phyloP scores from a whole-genome alignment of 2,888 invertebrate genomes.

The Anthoptus insignis region DNA sequence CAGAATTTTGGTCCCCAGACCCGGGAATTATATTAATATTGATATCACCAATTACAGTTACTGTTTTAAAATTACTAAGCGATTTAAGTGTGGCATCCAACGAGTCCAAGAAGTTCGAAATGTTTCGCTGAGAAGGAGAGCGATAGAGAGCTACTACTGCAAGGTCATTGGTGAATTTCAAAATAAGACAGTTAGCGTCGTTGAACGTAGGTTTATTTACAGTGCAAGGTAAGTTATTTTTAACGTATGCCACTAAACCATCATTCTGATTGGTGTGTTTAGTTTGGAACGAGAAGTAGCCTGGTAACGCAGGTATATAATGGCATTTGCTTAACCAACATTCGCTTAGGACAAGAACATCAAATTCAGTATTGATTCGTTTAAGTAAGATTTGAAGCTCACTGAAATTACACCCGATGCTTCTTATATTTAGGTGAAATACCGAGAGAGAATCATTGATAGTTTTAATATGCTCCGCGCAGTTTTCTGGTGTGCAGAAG shows the following conservation, averaged over 20 bases:
- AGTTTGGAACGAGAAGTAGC: slow-evolving; percentile 1
- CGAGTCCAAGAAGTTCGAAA: too few relatives aligned
- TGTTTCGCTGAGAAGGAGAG: too few relatives aligned
- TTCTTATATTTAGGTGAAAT: slow-evolving; percentile 19
- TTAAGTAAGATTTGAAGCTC: slow-evolving; percentile 3
- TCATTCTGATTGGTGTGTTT: slow-evolving; percentile 10
- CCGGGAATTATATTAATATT: too few relatives aligned
- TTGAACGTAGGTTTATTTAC: too few relatives aligned
- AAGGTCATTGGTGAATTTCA: too few relatives aligned
- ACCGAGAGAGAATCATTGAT: background rate
- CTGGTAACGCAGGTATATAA: background rate
- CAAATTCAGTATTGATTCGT: background rate
- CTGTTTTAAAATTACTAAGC: too few relatives aligned
- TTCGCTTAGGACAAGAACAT: slow-evolving; percentile 7
- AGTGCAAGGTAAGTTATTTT: background rate
- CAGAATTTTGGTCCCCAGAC: too few relatives aligned
- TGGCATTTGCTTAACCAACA: slow-evolving; percentile 20
- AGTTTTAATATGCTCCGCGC: background rate
- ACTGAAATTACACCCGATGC: slow-evolving; percentile 11
- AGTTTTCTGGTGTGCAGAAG: background rate
- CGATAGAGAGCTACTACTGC: too few relatives aligned
- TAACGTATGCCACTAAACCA: slow-evolving; percentile 11
- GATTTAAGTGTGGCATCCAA: too few relatives aligned
- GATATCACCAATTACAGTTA: too few relatives aligned
- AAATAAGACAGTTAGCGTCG: too few relatives aligned